Base-by-base conservation (phyloP, 2,888 invertebrate species). In the Pyrgus malvae region DNA sequence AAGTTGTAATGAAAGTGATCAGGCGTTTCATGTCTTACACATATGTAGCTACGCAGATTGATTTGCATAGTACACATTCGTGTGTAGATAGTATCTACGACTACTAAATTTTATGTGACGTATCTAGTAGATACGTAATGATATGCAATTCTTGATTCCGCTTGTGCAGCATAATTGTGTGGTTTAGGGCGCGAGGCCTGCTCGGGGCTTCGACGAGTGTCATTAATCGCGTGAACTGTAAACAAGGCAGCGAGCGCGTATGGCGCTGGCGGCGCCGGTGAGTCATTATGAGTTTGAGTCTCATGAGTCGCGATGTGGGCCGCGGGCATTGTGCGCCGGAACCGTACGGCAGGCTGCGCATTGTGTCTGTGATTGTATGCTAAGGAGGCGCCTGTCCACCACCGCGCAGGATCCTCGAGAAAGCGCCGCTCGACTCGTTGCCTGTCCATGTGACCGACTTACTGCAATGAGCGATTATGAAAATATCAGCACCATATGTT, bases 361-460 rank as follows among this genome's bases (percentile, higher is more conserved):
- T 77, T 72, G 76, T 72, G 77, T 74, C 74, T 76, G 68, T 71
- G 78, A 88, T 88, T 89, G 88, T 90, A 88, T 89, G 88, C 76
- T 84, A 90, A 90, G 82, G 70, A 87, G 87, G 80, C 77, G 78
- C 82, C 83, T 81, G 78, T 79, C 76, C 82, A 75, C 83, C 72
- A 70, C 74, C 73, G 72, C 71, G 67, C 69, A 68, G 65, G 66
- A 65, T 70, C 73, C 70, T 75, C 74, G 72, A 76, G 81, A 83
- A 83, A 83, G 80, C 76, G 65, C 58, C 62, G 55, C 59, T 62
- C 58, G 11, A 9, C 42, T 8, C 40, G n/a, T n/a, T 14, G 11
- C 12, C 12, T 14, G 8, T 45, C 48, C 35, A 53, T 55, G 48
- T 58, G 59, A 58, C 64, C 58, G 60, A 64, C 56, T 41, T 41